Percentiles rank a stretch among this genome's conserved stretches.
phyloP scores from a whole-genome alignment of 2,888 invertebrate genomes.

The Choreutis nemorana region DNA sequence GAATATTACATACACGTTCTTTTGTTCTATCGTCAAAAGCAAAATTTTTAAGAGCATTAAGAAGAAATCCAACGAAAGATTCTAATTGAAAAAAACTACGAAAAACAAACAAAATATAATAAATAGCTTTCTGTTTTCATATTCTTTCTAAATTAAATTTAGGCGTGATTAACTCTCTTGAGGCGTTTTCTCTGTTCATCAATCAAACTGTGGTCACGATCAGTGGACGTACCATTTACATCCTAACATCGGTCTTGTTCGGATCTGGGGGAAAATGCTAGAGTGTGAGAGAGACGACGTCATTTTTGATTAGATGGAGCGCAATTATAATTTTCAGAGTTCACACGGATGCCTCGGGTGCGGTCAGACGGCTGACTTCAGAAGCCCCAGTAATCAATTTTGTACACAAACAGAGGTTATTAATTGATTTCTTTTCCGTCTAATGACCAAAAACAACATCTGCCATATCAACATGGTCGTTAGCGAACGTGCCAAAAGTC shows the following conservation, averaged over 20 bases:
- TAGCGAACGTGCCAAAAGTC: constrained; percentile 49
- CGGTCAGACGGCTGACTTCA: constrained; percentile 45
- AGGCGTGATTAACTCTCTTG: constrained; percentile 57
- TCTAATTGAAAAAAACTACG: too few species aligned
- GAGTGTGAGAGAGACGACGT: constrained; percentile 24
- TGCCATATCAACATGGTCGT: constrained; percentile 50
- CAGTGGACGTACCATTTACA: constrained; percentile 44
- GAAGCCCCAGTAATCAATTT: constrained; percentile 61
- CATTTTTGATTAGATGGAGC: constrained; percentile 38
- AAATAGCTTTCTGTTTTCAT: constrained; percentile 41
- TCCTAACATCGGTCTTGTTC: constrained; percentile 37
- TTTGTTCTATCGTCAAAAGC: too few species aligned
- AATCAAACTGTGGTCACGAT: constrained; percentile 47
- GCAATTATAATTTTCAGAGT: constrained; percentile 50
- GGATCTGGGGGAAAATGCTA: constrained; percentile 9
- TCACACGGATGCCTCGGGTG: constrained; percentile 44
- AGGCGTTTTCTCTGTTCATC: constrained; percentile 66
- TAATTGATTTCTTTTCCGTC: constrained; percentile 55
- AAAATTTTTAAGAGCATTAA: too few species aligned
- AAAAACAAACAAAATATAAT: constrained; percentile 58
- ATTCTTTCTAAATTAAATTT: constrained; percentile 58
- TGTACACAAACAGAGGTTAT: constrained; percentile 57
- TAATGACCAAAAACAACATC: constrained; percentile 59
- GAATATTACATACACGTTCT: too few species aligned
- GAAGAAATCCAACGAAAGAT: too few species aligned